A percentile compares a stretch with the other conserved stretches of the same genome.
Conservation (phyloP, 2,888 invertebrate species). For the Dermolepida albohirtum region DNA sequence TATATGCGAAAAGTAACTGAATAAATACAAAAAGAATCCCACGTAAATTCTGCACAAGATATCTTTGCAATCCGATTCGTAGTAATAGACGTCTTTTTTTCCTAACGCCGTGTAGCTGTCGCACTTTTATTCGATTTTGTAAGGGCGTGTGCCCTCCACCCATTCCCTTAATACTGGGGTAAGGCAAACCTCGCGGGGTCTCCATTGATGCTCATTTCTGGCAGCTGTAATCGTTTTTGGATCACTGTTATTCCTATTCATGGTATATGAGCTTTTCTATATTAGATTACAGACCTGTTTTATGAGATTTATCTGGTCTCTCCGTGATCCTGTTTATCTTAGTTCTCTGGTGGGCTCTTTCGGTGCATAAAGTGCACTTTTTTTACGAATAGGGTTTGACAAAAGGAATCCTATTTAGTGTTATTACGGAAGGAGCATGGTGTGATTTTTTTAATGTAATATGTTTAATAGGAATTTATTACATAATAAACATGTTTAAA, state of each 20-base stretch:
- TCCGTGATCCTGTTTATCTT: conserved; percentile 40
- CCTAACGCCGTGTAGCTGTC: conserved; percentile 11
- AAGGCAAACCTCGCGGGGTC: conserved; percentile 55
- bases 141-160: conserved; percentile 20
- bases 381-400: conserved; percentile 17
- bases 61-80: conserved; percentile 1
- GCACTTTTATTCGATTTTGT: conserved; percentile 27
- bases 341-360: conserved; percentile 39
- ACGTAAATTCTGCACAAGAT: too few species aligned
- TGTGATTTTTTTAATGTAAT: not conserved
- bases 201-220: conserved; percentile 66
- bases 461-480: too few species aligned
- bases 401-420: conserved; percentile 5
- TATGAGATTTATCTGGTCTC: conserved; percentile 54
- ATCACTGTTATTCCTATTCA: conserved; percentile 66
- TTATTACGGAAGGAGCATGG: not conserved
- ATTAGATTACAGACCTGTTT: conserved; percentile 64
- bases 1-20: too few species aligned
- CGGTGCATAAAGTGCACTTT: conserved; percentile 30
- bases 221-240: conserved; percentile 67
- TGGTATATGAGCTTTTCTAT: conserved; percentile 62
- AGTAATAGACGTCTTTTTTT: conserved; percentile 3
- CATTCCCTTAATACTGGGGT: conserved; percentile 41
- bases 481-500: too few species aligned
- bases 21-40: too few species aligned